phyloP scores from a whole-genome alignment of 2,797 vertebrate genomes.

The Cheirogaleus major region DNA sequence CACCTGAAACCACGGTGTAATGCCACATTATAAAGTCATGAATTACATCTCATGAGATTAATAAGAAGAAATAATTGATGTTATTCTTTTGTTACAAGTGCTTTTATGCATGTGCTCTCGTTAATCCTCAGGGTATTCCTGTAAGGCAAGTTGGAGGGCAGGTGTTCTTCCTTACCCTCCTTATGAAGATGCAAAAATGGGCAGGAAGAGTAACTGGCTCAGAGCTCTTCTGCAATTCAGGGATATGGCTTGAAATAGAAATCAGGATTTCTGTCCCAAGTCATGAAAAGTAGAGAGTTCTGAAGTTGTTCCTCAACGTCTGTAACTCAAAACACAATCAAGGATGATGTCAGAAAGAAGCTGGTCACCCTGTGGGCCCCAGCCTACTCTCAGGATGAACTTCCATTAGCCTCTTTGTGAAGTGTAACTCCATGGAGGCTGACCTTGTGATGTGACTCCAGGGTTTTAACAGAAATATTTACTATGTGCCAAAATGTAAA shows the following conservation, averaged over 20 bases:
- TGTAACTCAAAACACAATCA: not conserved
- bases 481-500: not conserved
- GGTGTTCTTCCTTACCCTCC: not conserved
- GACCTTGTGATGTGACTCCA: not conserved
- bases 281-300: not conserved
- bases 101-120: not conserved
- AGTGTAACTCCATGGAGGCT: not conserved
- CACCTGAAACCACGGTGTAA: not conserved
- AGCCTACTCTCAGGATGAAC: not conserved
- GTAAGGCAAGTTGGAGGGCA: not conserved
- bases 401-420: not conserved
- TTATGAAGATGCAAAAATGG: not conserved
- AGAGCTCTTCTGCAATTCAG: not conserved
- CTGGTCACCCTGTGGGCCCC: fast-evolving
- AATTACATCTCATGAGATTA: conserved; percentile 49
- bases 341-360: not conserved
- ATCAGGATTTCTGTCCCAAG: not conserved
- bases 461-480: not conserved
- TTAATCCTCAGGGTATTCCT: not conserved
- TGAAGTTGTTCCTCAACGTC: not conserved
- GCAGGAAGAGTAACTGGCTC: not conserved
- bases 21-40: not conserved
- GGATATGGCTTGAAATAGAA: not conserved
- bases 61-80: conserved; percentile 46
- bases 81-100: conserved; percentile 33